Percentiles rank a stretch among this genome's conserved stretches.
Evolutionary conservation across 1,140 invertebrate genomes (phyloP).

Genomic region (Liolophura sinensis): DNA sequence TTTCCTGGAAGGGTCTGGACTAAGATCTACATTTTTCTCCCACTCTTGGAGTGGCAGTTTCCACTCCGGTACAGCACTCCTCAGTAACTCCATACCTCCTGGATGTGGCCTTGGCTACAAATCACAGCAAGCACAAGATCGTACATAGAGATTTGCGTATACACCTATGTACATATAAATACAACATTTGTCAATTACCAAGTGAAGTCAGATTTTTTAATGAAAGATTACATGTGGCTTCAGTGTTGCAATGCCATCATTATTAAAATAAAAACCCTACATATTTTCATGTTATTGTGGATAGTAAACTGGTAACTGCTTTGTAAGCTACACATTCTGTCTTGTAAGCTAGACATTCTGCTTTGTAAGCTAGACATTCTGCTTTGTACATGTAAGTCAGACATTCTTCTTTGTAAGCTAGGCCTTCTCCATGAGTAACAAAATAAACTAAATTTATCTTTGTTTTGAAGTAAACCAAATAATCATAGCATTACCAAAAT

Average conservation of each 20-base stretch:
- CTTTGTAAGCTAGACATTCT: too few species aligned
- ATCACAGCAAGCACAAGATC: background rate
- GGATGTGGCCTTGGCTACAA: slow-evolving; percentile 48
- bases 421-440: too few species aligned
- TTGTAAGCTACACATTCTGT: too few species aligned
- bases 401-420: too few species aligned
- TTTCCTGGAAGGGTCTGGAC: too few species aligned
- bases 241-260: background rate
- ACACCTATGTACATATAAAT: background rate
- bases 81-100: slow-evolving; percentile 53
- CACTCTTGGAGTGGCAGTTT: slow-evolving; percentile 48
- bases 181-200: background rate
- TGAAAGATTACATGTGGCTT: background rate
- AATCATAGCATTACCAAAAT: too few species aligned
- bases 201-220: background rate
- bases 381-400: too few species aligned
- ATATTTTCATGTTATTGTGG: background rate
- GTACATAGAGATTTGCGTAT: background rate
- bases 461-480: too few species aligned
- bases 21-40: slow-evolving; percentile 24
- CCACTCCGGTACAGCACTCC: slow-evolving; percentile 46
- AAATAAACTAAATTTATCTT: too few species aligned
- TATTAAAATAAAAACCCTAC: background rate
- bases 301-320: background rate
- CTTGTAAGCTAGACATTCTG: too few species aligned